Base-by-base conservation (phyloP, 2,113 vertebrate species). In the Benitochromis conjunctus region DNA sequence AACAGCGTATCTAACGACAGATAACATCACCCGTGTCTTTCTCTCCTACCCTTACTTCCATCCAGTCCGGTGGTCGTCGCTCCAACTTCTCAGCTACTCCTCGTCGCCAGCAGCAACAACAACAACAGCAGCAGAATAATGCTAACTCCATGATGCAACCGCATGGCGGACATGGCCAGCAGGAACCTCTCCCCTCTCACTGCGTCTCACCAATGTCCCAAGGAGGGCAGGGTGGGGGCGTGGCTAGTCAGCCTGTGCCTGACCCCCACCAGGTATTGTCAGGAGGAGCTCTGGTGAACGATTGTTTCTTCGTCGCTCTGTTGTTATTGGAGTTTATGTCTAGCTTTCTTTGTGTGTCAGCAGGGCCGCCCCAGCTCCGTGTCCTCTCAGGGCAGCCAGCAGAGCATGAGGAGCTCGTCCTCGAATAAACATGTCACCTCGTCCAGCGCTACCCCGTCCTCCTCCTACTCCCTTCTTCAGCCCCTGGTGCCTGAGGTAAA, bases 401-500 rank as follows among this genome's bases (percentile, higher is more conserved):
- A 94, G 88, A 94, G 84, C 91, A 95, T 95, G 95, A 95, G 95
- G 93, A 94, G 91, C 92, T 92, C 94, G 1, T 91, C 94, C 88
- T 94, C 93, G 85, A 94, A 92, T 87, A 95, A 95, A 88, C 93
- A 95, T 84, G 89, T 92, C 48, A 92, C 94, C 48, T 93, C 95
- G 66, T 92, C 94, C 80, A 92, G 87, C 66, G 76, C 90, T 54
- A 51, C 90, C 77, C 89, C 94, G 6, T 89, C 94, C 88, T 93
- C 94, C 90, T 95, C 95, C 84, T 95, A 95, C 92, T 94, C 95
- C 80, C 93, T 95, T 84, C 95, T 95, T 46, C 95, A 95, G 88
- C 94, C 94, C 83, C 88, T 95, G 94, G 93, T 95, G 88, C 93
- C 95, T 91, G 95, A 95, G 94, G 95, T 95, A 94, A 95, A 95